Conservation (phyloP, 2,888 invertebrate species). For the Vannuccia rotundouncinata region DNA sequence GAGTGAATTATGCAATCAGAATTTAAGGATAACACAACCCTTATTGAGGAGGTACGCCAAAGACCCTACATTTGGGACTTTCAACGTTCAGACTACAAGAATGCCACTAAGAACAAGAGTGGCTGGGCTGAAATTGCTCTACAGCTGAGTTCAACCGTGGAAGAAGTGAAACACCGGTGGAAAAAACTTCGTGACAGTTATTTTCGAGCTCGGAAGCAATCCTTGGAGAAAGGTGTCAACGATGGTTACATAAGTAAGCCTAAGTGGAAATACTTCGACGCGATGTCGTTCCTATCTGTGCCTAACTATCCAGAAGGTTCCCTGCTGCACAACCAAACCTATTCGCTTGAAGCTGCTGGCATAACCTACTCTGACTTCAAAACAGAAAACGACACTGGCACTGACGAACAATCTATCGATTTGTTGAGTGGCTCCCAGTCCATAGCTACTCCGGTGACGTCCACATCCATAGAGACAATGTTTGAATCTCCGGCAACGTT, state of each 20-base stretch:
- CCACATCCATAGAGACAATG: neutral
- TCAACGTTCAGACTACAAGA: neutral
- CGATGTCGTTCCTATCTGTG: neutral
- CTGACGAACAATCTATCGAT: neutral
- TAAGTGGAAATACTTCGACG: constrained; percentile 6
- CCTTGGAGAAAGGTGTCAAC: neutral
- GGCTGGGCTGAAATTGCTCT: neutral
- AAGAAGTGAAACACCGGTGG: neutral
- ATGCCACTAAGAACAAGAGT: neutral
- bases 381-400: neutral
- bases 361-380: neutral
- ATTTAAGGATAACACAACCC: too few species aligned
- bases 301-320: neutral
- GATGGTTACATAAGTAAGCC: neutral
- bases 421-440: neutral
- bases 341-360: neutral
- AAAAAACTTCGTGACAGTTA: constrained; percentile 4
- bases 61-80: neutral
- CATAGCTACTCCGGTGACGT: neutral
- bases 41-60: neutral
- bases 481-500: neutral
- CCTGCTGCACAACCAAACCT: neutral
- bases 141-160: neutral
- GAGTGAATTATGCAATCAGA: too few species aligned
- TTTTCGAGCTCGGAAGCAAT: neutral